Conservation (phyloP, 2,888 invertebrate genomes). For the Adineta ricciae region DNA sequence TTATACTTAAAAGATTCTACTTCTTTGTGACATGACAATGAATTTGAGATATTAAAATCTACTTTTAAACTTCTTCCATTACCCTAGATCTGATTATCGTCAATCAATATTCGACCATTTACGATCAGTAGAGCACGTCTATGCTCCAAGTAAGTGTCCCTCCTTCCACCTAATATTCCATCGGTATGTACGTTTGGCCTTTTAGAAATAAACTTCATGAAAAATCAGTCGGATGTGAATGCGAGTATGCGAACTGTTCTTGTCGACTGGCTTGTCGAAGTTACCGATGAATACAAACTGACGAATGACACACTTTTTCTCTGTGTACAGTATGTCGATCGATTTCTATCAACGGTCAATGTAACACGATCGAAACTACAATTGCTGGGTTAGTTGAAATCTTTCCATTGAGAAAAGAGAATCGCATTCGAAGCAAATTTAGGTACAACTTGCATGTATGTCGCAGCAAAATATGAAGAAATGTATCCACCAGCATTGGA, state of each 20-base stretch:
- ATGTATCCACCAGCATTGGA: slow-evolving; percentile 87
- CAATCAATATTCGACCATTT: not conserved
- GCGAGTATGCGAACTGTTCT: slow-evolving; percentile 82
- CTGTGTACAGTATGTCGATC: slow-evolving; percentile 82
- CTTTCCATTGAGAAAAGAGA: not conserved
- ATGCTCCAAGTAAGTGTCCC: not conserved
- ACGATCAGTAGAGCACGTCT: not conserved
- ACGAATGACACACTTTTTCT: slow-evolving; percentile 78
- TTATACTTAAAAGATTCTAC: too few species aligned
- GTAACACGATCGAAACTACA: slow-evolving; percentile 78
- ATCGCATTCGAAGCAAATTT: not conserved
- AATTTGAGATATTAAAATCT: too few species aligned
- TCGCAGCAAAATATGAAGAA: slow-evolving; percentile 96
- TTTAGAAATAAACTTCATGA: slow-evolving; percentile 69
- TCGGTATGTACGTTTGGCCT: not conserved
- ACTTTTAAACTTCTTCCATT: not conserved
- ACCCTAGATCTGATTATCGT: not conserved
- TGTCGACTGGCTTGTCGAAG: slow-evolving; percentile 94
- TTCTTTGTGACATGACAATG: too few species aligned
- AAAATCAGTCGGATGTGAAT: slow-evolving; percentile 82
- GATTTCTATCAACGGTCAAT: slow-evolving; percentile 86
- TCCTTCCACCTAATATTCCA: too few species aligned
- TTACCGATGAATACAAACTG: slow-evolving; percentile 81
- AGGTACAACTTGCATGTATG: slow-evolving; percentile 88
- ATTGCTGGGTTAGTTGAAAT: slow-evolving; percentile 56